Conservation (phyloP, 2,113 vertebrate species). For the Tenebrosternarchus preto region DNA sequence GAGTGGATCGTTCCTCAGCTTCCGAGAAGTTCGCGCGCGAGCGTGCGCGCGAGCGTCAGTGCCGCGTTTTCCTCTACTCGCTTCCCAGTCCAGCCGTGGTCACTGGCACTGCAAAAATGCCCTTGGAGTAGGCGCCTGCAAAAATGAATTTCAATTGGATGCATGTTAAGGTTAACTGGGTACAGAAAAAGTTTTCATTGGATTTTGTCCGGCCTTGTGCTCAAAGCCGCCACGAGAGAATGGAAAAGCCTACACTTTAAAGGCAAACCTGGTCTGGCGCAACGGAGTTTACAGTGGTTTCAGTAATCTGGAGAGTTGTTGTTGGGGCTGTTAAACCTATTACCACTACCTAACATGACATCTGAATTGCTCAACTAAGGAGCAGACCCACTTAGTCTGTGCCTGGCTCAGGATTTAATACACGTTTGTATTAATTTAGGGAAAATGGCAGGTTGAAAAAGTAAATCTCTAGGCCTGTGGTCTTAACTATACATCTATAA, state of each 20-base stretch:
- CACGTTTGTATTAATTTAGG: no score
- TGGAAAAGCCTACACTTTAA: neutral
- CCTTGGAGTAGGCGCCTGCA: neutral
- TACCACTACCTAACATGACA: neutral
- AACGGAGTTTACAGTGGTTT: neutral
- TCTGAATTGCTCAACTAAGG: no score
- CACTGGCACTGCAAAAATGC: neutral
- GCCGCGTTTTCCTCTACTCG: no score
- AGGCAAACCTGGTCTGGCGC: neutral
- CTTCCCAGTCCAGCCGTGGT: no score
- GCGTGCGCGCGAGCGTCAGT: no score
- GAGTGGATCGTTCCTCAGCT: neutral
- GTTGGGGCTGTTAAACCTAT: neutral
- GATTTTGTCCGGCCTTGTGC: neutral
- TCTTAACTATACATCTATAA: neutral
- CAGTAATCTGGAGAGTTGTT: neutral
- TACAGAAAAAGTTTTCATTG: neutral
- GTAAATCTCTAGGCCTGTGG: neutral
- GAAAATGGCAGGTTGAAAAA: no score
- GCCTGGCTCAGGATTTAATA: no score
- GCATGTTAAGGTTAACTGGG: neutral
- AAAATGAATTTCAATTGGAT: neutral
- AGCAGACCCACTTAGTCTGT: no score
- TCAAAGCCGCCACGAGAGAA: slow-evolving; percentile 4
- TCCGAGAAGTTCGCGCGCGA: no score